Conservation (phyloP, 2,888 invertebrate species). For the Oligia latruncula region DNA sequence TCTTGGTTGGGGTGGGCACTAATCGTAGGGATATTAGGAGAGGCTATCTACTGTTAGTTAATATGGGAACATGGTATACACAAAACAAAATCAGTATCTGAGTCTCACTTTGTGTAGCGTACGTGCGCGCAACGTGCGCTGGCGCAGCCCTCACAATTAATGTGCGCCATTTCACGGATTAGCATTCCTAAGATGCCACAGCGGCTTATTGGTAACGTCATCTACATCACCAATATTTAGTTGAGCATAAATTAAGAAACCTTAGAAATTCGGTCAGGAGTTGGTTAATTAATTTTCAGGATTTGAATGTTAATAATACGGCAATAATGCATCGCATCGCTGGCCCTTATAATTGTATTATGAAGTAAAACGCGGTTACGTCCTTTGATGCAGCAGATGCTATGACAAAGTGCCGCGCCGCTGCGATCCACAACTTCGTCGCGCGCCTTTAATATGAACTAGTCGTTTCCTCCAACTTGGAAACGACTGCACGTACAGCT, state of each 20-base stretch:
- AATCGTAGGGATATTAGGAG: background rate
- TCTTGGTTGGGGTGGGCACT: slow-evolving; percentile 2
- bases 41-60: slow-evolving; percentile 36
- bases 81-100: slow-evolving; percentile 67
- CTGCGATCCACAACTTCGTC: slow-evolving; percentile 77
- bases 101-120: slow-evolving; percentile 38
- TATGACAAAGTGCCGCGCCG: slow-evolving; percentile 77
- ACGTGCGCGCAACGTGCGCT: slow-evolving; percentile 51
- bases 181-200: slow-evolving; percentile 78
- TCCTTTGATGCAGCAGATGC: slow-evolving; percentile 78
- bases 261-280: slow-evolving; percentile 66
- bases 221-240: slow-evolving; percentile 80
- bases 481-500: slow-evolving; percentile 77
- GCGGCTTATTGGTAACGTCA: slow-evolving; percentile 80
- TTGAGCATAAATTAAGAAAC: slow-evolving; percentile 75
- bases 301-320: slow-evolving; percentile 73
- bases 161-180: slow-evolving; percentile 80
- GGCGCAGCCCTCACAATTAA: slow-evolving; percentile 76
- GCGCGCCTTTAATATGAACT: slow-evolving; percentile 80
- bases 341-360: slow-evolving; percentile 72
- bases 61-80: slow-evolving; percentile 53
- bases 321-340: slow-evolving; percentile 42
- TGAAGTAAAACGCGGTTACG: slow-evolving; percentile 70
- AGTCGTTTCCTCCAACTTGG: slow-evolving; percentile 79
- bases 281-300: slow-evolving; percentile 73